Conservation (phyloP, 2,113 vertebrate species). For the Condylura cristata region DNA sequence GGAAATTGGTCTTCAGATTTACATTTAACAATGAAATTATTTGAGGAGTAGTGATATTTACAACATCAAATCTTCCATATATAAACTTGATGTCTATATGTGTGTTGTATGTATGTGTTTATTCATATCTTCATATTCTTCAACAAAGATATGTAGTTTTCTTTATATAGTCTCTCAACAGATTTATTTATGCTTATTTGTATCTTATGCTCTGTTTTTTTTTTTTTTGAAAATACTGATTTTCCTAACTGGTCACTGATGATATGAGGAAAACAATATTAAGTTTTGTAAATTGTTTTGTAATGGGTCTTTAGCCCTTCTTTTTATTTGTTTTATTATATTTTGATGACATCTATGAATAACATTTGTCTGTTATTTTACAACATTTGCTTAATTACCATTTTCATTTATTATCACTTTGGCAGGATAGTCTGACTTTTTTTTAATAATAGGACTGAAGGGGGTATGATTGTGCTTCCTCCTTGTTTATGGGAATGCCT, state of each 20-base stretch:
- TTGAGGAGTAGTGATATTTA: neutral
- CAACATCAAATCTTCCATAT: neutral
- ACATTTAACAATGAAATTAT: slow-evolving; percentile 24
- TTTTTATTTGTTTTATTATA: slow-evolving; percentile 43
- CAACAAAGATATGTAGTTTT: slow-evolving; percentile 21
- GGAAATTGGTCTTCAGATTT: slow-evolving; percentile 24
- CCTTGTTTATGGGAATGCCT: neutral
- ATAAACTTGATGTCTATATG: neutral
- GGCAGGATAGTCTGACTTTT: neutral
- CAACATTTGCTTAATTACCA: neutral
- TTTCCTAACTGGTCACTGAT: slow-evolving; percentile 43
- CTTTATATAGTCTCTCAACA: slow-evolving; percentile 50
- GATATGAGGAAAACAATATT: slow-evolving; percentile 62
- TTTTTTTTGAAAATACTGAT: slow-evolving; percentile 54
- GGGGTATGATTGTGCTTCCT: neutral
- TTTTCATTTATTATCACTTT: slow-evolving; percentile 47
- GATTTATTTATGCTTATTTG: slow-evolving; percentile 62
- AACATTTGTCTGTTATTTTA: neutral
- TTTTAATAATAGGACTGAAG: neutral
- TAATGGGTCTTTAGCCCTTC: neutral
- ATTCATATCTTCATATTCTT: slow-evolving; percentile 1
- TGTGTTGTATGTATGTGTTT: neutral
- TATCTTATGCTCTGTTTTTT: slow-evolving; percentile 40
- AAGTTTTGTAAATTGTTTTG: slow-evolving; percentile 51
- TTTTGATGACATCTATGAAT: slow-evolving; percentile 40